phyloP scores from a whole-genome alignment of 2,888 invertebrate genomes.

The Priocnemis perturbator region DNA sequence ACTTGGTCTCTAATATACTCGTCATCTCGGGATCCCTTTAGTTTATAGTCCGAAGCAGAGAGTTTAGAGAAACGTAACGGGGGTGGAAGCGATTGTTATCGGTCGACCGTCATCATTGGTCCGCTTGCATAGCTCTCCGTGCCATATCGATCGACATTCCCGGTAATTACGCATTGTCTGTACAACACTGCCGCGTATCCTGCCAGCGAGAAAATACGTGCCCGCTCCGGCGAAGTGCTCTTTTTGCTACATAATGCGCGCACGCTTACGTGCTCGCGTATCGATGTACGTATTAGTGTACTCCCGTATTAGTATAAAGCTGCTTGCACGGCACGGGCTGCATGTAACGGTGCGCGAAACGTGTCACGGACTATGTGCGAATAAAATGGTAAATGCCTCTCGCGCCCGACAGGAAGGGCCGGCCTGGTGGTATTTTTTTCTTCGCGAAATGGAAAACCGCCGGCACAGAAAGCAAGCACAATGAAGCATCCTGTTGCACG shows the following conservation, averaged over 20 bases:
- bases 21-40: not conserved
- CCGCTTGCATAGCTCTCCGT: slow-evolving; percentile 41
- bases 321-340: not conserved
- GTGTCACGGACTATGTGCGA: slow-evolving; percentile 29
- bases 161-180: slow-evolving; percentile 56
- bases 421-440: slow-evolving; percentile 29
- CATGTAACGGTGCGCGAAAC: slow-evolving; percentile 23
- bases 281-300: not conserved
- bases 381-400: slow-evolving; percentile 23
- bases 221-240: not conserved
- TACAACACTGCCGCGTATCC: slow-evolving; percentile 21
- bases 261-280: slow-evolving; percentile 2
- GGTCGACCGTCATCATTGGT: slow-evolving; percentile 54
- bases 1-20: too few relatives aligned
- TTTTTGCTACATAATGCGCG: not conserved
- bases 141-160: slow-evolving; percentile 52
- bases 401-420: slow-evolving; percentile 27
- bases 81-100: slow-evolving; percentile 47
- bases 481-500: not conserved
- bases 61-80: not conserved
- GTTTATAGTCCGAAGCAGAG: not conserved
- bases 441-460: slow-evolving; percentile 13
- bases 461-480: not conserved
- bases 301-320: not conserved
- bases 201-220: slow-evolving; percentile 8